Percentiles rank a stretch among this genome's conserved stretches.
phyloP scores from a whole-genome alignment of 2,888 invertebrate genomes.

The Lasioglossum zephyrum region DNA sequence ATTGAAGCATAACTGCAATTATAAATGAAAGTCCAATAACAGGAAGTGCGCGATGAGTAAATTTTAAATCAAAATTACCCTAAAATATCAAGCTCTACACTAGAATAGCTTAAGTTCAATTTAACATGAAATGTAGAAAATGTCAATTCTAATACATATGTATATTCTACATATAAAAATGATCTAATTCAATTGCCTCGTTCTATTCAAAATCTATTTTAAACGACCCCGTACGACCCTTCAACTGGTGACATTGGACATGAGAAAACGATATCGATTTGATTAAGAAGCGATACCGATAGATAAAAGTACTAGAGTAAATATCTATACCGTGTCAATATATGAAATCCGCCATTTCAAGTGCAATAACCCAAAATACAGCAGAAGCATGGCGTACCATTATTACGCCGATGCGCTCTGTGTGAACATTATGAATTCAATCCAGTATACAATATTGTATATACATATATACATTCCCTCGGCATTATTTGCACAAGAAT shows the following conservation, averaged over 20 bases:
- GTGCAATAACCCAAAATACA: not conserved
- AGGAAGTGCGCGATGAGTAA: too few relatives aligned
- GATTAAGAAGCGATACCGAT: not conserved
- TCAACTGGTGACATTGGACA: not conserved
- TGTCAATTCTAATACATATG: not conserved
- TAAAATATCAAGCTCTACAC: not conserved
- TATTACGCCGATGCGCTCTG: not conserved
- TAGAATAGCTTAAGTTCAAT: not conserved
- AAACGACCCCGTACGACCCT: not conserved
- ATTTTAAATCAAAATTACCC: too few relatives aligned
- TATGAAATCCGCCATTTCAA: not conserved
- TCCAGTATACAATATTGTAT: not conserved
- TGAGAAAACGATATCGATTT: not conserved
- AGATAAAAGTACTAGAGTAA: not conserved
- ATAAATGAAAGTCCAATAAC: too few relatives aligned
- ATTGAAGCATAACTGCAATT: too few relatives aligned
- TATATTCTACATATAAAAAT: not conserved
- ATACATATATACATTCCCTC: not conserved
- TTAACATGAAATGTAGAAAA: not conserved
- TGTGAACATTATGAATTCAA: not conserved
- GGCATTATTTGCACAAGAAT: conserved; percentile 26
- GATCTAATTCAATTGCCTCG: not conserved
- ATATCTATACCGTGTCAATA: not conserved
- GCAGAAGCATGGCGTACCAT: not conserved
- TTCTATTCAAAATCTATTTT: not conserved